phyloP scores from a whole-genome alignment of 2,797 vertebrate genomes.

The Coranthus polyacanthus region DNA sequence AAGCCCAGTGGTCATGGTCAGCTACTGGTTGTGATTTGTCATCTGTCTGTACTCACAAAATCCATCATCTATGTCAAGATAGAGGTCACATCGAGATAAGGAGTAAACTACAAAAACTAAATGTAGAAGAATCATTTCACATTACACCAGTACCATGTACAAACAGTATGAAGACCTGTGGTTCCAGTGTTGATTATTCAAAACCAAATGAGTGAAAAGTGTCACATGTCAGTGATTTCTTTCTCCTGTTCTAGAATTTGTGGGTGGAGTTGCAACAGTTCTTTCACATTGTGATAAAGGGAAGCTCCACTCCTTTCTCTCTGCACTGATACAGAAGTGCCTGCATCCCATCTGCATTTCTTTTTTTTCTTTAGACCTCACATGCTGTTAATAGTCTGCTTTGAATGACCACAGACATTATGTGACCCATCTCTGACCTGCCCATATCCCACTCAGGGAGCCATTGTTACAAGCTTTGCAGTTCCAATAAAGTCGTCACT shows the following conservation, averaged over 20 bases:
- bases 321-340: constrained; percentile 54
- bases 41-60: too few relatives aligned
- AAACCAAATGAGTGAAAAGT: too few relatives aligned
- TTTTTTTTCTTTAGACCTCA: constrained; percentile 20
- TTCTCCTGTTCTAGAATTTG: not conserved
- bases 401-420: constrained; percentile 5
- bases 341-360: constrained; percentile 42
- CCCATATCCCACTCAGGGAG: constrained; percentile 12
- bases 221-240: constrained; percentile 4
- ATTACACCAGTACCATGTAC: too few relatives aligned
- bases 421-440: constrained; percentile 9
- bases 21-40: too few relatives aligned
- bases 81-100: too few relatives aligned
- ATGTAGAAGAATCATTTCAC: too few relatives aligned
- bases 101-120: too few relatives aligned
- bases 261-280: not conserved
- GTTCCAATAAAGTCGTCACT: constrained; percentile 62
- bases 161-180: too few relatives aligned
- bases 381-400: constrained; percentile 24
- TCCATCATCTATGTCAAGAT: too few relatives aligned
- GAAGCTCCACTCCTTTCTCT: constrained; percentile 12
- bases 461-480: constrained; percentile 53
- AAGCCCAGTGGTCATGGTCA: too few relatives aligned
- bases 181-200: too few relatives aligned
- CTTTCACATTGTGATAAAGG: constrained; percentile 11